These are phyloP conservation scores for Propithecus coquereli DNA, from an alignment of 2,113 vertebrate genomes.

Conservation along the genomic window DNA sequence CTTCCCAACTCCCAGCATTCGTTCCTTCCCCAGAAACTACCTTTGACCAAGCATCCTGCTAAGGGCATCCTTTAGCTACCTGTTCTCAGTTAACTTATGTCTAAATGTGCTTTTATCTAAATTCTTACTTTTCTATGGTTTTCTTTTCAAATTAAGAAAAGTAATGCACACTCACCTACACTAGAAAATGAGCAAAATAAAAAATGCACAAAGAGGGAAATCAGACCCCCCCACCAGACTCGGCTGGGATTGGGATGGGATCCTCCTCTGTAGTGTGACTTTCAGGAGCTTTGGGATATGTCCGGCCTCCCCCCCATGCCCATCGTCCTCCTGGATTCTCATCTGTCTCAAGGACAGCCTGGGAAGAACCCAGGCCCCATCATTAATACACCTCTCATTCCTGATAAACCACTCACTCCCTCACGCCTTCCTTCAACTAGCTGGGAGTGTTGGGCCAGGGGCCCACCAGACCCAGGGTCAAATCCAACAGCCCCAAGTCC, in stretches of 20 bases:
- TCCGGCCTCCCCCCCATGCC: background rate
- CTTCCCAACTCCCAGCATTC: background rate
- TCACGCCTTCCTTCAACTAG: background rate
- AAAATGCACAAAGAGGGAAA: background rate
- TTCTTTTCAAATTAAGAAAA: background rate
- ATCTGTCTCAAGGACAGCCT: rapidly evolving
- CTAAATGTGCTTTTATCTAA: background rate
- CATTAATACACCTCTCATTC: rapidly evolving
- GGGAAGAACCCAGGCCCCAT: background rate
- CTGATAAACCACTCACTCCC: too few species aligned
- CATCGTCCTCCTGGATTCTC: rapidly evolving
- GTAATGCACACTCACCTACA: rapidly evolving
- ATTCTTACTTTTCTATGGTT: background rate
- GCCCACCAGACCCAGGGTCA: background rate
- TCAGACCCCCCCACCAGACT: rapidly evolving
- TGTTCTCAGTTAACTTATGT: background rate
- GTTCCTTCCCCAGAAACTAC: background rate
- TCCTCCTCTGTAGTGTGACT: background rate
- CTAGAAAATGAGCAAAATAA: background rate
- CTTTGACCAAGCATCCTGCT: background rate
- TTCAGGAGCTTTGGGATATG: too few species aligned
- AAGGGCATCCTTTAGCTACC: background rate
- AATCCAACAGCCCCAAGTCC: background rate
- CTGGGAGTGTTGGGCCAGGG: background rate
- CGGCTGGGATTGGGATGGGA: rapidly evolving